phyloP scores from a whole-genome alignment of 92 coral and sea anemone genomes.

The Metridium senile region DNA sequence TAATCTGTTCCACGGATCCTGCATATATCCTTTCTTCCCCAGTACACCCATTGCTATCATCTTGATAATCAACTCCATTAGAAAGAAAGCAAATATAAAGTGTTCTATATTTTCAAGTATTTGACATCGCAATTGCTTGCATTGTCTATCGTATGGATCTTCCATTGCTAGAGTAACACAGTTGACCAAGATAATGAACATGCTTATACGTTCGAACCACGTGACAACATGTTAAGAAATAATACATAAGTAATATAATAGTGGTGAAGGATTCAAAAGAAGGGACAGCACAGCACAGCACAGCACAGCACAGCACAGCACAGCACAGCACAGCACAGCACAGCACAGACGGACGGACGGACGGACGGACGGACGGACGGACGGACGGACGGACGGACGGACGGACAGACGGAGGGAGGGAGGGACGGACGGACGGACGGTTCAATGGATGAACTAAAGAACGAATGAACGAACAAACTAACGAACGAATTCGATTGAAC shows the following conservation, averaged over 20 bases:
- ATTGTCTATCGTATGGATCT: constrained; percentile 77
- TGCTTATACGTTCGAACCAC: constrained; percentile 96
- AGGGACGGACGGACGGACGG: too few relatives aligned
- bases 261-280: too few relatives aligned
- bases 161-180: constrained; percentile 91
- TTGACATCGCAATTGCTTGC: constrained; percentile 58
- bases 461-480: background rate
- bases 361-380: too few relatives aligned
- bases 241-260: background rate
- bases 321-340: too few relatives aligned
- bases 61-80: constrained; percentile 87
- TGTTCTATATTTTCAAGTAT: constrained; percentile 69
- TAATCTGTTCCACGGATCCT: constrained; percentile 91
- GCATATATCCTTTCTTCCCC: constrained; percentile 86
- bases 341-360: too few relatives aligned
- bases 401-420: too few relatives aligned
- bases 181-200: constrained; percentile 83
- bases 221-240: constrained; percentile 67
- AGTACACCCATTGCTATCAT: constrained; percentile 94
- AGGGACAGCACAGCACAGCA: too few relatives aligned
- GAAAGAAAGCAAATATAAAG: constrained; percentile 82
- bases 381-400: too few relatives aligned
- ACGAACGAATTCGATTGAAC: background rate
- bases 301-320: too few relatives aligned
- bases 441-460: too few relatives aligned